Conservation (phyloP, 1,140 invertebrate genomes). For the Papilio helenus region DNA sequence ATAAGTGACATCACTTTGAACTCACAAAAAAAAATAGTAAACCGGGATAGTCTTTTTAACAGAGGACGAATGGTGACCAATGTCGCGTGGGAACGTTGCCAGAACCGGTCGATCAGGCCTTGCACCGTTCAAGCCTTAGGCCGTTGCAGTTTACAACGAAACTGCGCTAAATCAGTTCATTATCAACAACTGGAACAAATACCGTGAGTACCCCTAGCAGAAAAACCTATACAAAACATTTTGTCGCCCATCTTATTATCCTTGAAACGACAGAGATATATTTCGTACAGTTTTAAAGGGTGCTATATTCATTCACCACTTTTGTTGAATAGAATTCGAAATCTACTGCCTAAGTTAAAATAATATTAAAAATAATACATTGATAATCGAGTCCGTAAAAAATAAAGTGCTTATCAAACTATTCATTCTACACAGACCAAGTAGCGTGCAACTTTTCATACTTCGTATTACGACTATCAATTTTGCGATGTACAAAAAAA, state of each 20-base stretch:
- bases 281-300: no score
- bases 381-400: no score
- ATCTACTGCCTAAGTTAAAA: no score
- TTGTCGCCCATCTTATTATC: not conserved
- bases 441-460: not conserved
- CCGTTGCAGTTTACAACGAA: not conserved
- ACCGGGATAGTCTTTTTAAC: not conserved
- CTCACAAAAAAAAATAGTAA: not conserved
- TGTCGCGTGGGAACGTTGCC: conserved; percentile 11
- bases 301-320: no score
- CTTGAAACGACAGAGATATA: not conserved
- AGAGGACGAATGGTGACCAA: not conserved
- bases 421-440: not conserved
- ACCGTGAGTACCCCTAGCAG: not conserved
- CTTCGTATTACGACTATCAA: not conserved
- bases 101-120: conserved; percentile 17
- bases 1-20: not conserved
- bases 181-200: not conserved
- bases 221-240: not conserved
- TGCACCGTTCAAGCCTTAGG: conserved; percentile 10
- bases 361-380: no score
- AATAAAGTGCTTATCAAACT: not conserved
- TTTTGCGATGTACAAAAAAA: not conserved
- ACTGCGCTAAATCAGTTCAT: not conserved
- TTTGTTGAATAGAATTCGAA: no score